Evolutionary conservation across 1,140 invertebrate species (phyloP), one percentile per base, ranked within the genome.

Genomic region (Sinonovacula constricta): DNA sequence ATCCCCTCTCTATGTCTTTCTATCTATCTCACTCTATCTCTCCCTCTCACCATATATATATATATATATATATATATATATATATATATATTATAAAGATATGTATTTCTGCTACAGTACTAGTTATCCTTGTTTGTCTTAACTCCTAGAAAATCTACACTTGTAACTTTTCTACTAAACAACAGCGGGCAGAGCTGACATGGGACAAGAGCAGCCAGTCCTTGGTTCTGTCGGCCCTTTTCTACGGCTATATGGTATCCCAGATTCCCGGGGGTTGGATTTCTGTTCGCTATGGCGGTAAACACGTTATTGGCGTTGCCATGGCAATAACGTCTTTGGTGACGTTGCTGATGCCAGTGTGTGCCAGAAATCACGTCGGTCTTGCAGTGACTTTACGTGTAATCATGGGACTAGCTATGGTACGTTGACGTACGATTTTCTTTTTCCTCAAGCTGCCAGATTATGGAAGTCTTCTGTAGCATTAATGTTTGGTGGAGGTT

Each of bases 161-260:
- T 28, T 10, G n/a, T n/a, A n/a, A n/a, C n/a, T n/a, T n/a, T n/a
- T n/a, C n/a, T n/a, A n/a, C n/a, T n/a, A n/a, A n/a, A n/a, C n/a
- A n/a, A n/a, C n/a, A n/a, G n/a, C n/a, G 22, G 26, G 56, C 54
- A 30, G 68, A 71, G 28, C 60, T 71, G 28, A 28, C 7, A 14
- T 71, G 68, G 68, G 39, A 49, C 30, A 93, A 93, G 0, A 93
- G 93, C 85, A 93, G 94, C 15, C 95, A 95, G 91, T 96, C 95
- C 2, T 89, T 95, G 15, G 93, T 97, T 36, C 89, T 97, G 33
- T 95, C 95, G 85, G 95, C 95, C 0, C 97, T 97, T 91, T 97
- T 97, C 80, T 94, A 94, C 91, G 94, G 94, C 0, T 95, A 94
- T 84, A 91, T 93, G 92, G 4, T 94, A 92, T 76, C 94, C 93